A percentile compares a stretch with the other conserved stretches of the same genome.
phyloP scores from a whole-genome alignment of 2,113 vertebrate genomes.

The Takifugu bimaculatus region DNA sequence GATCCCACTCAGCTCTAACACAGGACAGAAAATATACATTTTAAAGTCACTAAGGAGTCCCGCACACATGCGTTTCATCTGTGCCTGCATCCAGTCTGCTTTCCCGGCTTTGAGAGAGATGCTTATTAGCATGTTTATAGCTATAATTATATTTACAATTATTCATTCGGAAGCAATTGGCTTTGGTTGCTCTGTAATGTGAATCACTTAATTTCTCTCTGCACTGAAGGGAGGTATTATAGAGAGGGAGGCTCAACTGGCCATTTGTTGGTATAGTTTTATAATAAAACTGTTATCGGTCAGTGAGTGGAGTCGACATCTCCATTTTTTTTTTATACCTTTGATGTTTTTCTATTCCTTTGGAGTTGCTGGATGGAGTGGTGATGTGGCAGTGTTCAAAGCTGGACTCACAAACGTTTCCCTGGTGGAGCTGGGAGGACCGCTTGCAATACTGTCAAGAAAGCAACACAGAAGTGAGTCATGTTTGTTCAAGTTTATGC shows the following conservation, averaged over 20 bases:
- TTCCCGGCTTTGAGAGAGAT: slow-evolving; percentile 23
- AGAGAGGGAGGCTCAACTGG: neutral
- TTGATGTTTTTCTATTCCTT: slow-evolving; percentile 47
- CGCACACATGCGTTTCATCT: slow-evolving; percentile 67
- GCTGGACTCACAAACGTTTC: slow-evolving; percentile 43
- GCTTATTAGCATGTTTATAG: slow-evolving; percentile 60
- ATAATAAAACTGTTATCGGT: too few relatives aligned
- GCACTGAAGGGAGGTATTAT: slow-evolving; percentile 10
- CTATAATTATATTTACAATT: slow-evolving; percentile 61
- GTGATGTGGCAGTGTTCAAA: slow-evolving; percentile 44
- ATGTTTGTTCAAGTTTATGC: neutral
- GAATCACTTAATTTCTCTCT: slow-evolving; percentile 60
- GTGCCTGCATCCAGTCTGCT: slow-evolving; percentile 54
- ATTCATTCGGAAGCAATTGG: slow-evolving; percentile 57
- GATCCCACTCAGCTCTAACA: slow-evolving; percentile 6
- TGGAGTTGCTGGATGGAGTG: slow-evolving; percentile 19
- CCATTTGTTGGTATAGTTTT: neutral
- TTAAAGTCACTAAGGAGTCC: neutral
- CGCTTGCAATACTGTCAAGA: slow-evolving; percentile 67
- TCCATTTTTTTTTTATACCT: slow-evolving; percentile 46
- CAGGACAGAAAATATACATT: slow-evolving; percentile 7
- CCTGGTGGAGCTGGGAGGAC: slow-evolving; percentile 33
- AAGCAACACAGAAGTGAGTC: neutral
- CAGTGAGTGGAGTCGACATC: neutral
- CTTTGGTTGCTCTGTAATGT: slow-evolving; percentile 38